Percentiles rank a stretch among this genome's conserved stretches.
phyloP scores from a whole-genome alignment of 2,888 invertebrate genomes.

The Agrilus mali region DNA sequence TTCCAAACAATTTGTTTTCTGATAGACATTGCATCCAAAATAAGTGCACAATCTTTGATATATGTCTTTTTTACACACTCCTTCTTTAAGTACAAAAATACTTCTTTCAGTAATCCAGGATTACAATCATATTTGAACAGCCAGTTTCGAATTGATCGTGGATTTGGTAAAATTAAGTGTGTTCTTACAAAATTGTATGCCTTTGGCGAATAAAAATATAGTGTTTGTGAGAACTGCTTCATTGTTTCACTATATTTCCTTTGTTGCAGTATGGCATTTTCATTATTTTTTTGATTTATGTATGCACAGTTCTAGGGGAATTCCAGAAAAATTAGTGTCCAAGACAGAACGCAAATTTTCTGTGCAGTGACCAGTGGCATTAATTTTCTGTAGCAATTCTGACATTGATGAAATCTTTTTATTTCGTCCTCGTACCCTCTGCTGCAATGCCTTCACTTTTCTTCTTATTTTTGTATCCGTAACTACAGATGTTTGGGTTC shows the following conservation, averaged over 20 bases:
- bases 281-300: no score
- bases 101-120: background rate
- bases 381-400: conserved; percentile 1
- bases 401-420: conserved; percentile 5
- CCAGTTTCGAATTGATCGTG: conserved; percentile 1
- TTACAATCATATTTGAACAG: background rate
- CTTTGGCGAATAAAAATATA: conserved; percentile 9
- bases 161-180: conserved; percentile 2
- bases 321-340: conserved; percentile 1
- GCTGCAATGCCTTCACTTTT: conserved; percentile 5
- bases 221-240: conserved; percentile 7
- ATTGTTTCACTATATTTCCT: background rate
- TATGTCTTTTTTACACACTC: background rate
- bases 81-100: conserved; percentile 11
- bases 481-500: background rate
- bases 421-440: conserved; percentile 5
- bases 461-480: background rate
- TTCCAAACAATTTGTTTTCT: conserved; percentile 1
- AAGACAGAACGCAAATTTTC: background rate
- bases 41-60: conserved; percentile 1
- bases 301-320: background rate
- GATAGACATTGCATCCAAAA: background rate
- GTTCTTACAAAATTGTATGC: conserved; percentile 4
- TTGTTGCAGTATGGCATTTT: background rate
- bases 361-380: background rate